Conservation (phyloP, 2,888 invertebrate species). For the Conops quadrifasciatus region DNA sequence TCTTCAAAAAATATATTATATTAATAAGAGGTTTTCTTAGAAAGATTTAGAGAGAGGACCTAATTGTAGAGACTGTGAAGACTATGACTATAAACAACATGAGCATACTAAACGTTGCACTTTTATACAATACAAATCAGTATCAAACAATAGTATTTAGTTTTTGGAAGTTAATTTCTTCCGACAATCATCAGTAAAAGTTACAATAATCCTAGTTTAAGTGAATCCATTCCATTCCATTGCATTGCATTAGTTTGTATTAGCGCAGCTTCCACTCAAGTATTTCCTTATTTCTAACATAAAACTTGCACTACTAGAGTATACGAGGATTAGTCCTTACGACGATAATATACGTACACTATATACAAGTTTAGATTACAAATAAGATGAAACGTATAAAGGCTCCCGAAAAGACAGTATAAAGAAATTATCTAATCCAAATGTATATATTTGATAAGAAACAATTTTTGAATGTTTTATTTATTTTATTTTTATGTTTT, state of each 20-base stretch:
- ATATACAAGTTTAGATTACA: constrained; percentile 1
- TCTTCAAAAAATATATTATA: too few species aligned
- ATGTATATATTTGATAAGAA: not conserved
- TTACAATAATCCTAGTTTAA: constrained; percentile 29
- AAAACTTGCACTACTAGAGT: not conserved
- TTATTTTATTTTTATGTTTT: too few species aligned
- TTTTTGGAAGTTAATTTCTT: constrained; percentile 10
- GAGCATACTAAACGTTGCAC: not conserved
- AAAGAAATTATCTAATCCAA: constrained; percentile 24
- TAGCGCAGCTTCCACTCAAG: constrained; percentile 30
- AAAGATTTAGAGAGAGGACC: too few species aligned
- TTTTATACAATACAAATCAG: constrained; percentile 16
- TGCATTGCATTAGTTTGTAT: constrained; percentile 22
- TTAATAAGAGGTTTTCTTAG: too few species aligned
- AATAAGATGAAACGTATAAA: constrained; percentile 19
- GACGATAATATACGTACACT: constrained; percentile 1
- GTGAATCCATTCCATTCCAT: constrained; percentile 19
- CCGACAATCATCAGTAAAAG: not conserved
- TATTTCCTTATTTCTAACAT: constrained; percentile 25
- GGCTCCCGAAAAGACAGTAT: constrained; percentile 30
- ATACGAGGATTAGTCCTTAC: not conserved
- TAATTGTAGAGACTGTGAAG: too few species aligned
- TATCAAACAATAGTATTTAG: constrained; percentile 20
- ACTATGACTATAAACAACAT: too few species aligned
- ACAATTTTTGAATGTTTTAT: not conserved